phyloP scores from a whole-genome alignment of 2,888 invertebrate species.

The Tuta absoluta region DNA sequence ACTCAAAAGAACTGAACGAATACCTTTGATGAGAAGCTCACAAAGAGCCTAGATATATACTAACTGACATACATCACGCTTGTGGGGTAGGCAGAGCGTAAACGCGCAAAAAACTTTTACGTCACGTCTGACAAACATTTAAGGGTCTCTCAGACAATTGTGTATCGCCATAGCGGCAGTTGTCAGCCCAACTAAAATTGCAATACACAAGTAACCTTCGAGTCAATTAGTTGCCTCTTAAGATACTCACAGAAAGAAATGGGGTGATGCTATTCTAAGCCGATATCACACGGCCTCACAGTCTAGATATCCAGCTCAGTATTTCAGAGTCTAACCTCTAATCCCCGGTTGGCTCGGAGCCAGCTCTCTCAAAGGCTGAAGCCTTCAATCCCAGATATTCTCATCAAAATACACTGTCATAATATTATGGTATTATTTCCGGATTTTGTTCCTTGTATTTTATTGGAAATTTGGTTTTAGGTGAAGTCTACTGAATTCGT shows the following conservation, averaged over 20 bases:
- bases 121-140: too few relatives aligned
- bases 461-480: background rate
- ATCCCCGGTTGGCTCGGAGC: background rate
- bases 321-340: background rate
- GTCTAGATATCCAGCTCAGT: background rate
- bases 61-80: too few relatives aligned
- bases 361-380: background rate
- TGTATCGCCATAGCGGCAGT: too few relatives aligned
- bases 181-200: too few relatives aligned
- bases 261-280: too few relatives aligned
- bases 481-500: background rate
- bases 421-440: background rate
- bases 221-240: too few relatives aligned
- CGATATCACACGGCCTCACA: too few relatives aligned
- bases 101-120: too few relatives aligned
- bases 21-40: background rate
- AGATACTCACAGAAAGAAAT: too few relatives aligned
- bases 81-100: too few relatives aligned
- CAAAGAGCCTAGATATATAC: constrained; percentile 4
- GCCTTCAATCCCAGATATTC: background rate
- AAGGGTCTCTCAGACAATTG: too few relatives aligned
- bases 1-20: background rate
- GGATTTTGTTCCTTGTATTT: background rate
- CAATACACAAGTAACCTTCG: too few relatives aligned
- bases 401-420: background rate